phyloP scores from a whole-genome alignment of 2,113 vertebrate species.

The Bufo gargarizans region DNA sequence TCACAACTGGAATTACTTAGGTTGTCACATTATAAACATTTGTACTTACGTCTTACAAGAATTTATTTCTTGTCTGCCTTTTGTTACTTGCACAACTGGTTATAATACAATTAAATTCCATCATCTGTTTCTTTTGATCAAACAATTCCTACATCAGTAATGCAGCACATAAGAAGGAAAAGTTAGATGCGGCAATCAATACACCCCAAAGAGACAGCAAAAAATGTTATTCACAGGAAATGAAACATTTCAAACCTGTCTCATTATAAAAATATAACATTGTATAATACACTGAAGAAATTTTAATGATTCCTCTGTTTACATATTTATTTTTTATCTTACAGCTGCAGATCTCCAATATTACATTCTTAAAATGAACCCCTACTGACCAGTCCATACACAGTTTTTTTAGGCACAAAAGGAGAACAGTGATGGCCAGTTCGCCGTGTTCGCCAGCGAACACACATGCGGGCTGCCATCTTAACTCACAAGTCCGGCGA shows the following conservation, averaged over 20 bases:
- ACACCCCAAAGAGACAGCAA: not conserved
- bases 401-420: too few relatives aligned
- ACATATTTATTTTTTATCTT: not conserved
- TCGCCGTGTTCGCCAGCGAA: too few relatives aligned
- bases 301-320: not conserved
- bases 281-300: not conserved
- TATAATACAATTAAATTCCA: conserved; percentile 1
- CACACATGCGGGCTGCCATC: too few relatives aligned
- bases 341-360: not conserved
- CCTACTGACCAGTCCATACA: too few relatives aligned
- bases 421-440: too few relatives aligned
- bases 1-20: not conserved
- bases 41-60: not conserved
- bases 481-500: too few relatives aligned
- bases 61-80: not conserved
- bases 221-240: conserved; percentile 6
- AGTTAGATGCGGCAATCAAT: conserved; percentile 3
- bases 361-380: not conserved
- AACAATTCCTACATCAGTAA: conserved; percentile 8
- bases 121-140: conserved; percentile 33
- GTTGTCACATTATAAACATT: conserved; percentile 5
- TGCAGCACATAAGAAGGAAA: not conserved
- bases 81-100: conserved; percentile 12
- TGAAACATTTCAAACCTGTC: not conserved
- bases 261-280: conserved; percentile 7